Evolutionary conservation across 1,140 invertebrate genomes (phyloP), one percentile per base, ranked within the genome.

Genomic region (Bactericera cockerelli): DNA sequence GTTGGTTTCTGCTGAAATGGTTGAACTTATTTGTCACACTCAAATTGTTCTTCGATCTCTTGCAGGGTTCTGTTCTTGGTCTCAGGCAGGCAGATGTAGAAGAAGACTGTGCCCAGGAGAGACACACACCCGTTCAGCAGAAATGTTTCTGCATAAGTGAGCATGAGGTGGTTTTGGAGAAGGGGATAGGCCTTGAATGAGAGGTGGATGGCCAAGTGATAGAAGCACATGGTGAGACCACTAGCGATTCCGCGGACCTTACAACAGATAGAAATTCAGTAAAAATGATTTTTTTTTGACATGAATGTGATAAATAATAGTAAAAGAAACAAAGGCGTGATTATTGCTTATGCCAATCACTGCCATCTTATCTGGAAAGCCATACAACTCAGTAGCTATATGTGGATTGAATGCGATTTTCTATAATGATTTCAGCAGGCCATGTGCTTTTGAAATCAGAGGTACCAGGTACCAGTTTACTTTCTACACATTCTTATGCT

Each of bases 61-160:
- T 87, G 84, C 10, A 89, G 70, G 1, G 77, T 79, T 65, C 80
- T 79, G 8, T 81, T 83, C 69, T 87, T 89, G 1, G 87, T 91
- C 70, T 91, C 88, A 14, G 87, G 86, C 14, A 90, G 70, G 60
- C 75, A 82, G 54, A 81, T 73, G 58, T 74, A 81, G 49, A 84
- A 70, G 59, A 79, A 77, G 2, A 83, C 59, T 28, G 75, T 70
- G 56, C 74, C 76, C 70, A 67, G 11, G 55, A 72, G 65, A 4
- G 82, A 82, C 60, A 80, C 74, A 21, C 72, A 72, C 0, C 85
- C 81, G 59, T 83, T 83, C 0, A 82, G 61, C 0, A 78, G 71
- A 61, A 81, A 84, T 0, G 78, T 75, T 1, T 81, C 81, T 65
- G 80, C 75, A 49, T 74, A 73, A 24, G 78, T 73, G 6, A 82